These are phyloP conservation scores for Sclerodermus sp. DNA, from an alignment of 2,888 invertebrate genomes.

Conservation along the genomic window DNA sequence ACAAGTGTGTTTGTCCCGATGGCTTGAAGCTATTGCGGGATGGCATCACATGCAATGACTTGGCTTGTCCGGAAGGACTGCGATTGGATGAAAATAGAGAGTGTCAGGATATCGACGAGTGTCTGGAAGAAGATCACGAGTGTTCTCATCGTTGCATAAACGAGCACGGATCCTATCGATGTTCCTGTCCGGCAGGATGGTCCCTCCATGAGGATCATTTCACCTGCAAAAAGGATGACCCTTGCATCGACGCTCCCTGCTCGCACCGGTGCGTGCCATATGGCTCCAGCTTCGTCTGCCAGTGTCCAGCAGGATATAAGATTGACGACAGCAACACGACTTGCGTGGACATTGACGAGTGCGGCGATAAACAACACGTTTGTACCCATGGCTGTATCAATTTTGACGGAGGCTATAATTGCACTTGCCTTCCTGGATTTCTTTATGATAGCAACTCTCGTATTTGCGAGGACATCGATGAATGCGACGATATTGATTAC, in stretches of 20 bases:
- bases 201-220: slow-evolving; percentile 53
- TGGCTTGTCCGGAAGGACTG: slow-evolving; percentile 30
- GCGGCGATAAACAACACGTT: slow-evolving; percentile 45
- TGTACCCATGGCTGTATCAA: slow-evolving; percentile 64
- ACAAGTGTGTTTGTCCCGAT: slow-evolving; percentile 47
- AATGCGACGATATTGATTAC: slow-evolving; percentile 38
- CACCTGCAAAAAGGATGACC: slow-evolving; percentile 29
- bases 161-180: slow-evolving; percentile 64
- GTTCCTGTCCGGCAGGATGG: slow-evolving; percentile 62
- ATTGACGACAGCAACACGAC: slow-evolving; percentile 55
- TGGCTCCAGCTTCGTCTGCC: slow-evolving; percentile 50
- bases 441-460: slow-evolving; percentile 40
- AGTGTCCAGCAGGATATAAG: slow-evolving; percentile 58
- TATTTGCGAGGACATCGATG: slow-evolving; percentile 53
- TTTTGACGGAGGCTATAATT: slow-evolving; percentile 61
- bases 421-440: slow-evolving; percentile 62
- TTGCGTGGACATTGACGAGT: slow-evolving; percentile 56
- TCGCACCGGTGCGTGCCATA: slow-evolving; percentile 41
- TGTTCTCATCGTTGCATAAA: slow-evolving; percentile 62
- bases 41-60: slow-evolving; percentile 48
- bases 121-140: slow-evolving; percentile 54
- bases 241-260: slow-evolving; percentile 39
- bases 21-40: slow-evolving; percentile 47
- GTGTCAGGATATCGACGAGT: slow-evolving; percentile 46
- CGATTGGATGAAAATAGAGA: slow-evolving; percentile 33